Base-by-base conservation (phyloP, 2,113 vertebrate genomes). In the Vulpes ferrilata region DNA sequence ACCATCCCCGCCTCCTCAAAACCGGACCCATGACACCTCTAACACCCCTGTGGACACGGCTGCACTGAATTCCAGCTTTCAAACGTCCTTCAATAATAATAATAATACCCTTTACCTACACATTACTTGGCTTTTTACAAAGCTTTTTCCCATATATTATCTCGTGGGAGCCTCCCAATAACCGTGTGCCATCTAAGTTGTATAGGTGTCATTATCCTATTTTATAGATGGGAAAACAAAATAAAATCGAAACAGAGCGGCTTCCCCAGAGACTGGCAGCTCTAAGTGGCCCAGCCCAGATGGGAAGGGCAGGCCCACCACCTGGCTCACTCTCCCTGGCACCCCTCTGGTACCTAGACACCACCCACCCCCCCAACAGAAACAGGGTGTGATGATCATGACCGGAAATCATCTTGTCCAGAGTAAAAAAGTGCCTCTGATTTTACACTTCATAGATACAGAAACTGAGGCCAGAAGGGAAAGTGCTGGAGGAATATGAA, bases 221-320 rank as follows among this genome's bases (percentile, higher is more conserved):
- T 94, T 98, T 85, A 96, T 59, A 86, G 94, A 67, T 19, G 53
- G 76, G 57, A 88, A 88, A 82, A 64, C 25, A 81, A 93, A 79
- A 64, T 60, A 43, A 84, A 95, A 78, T 1, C 0, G 55, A 82
- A 59, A 38, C 62, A 19, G 15, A 79, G 57, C 6, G 35, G 35
- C 84, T 93, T 86, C 35, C 23, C 32, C 22, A 1, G 16, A 32
- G 12, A 67, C 83, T 43, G 71, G 11, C n/a, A 73, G 69, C 59
- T 53, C 67, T 35, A 84, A 62, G 32, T 16, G 43, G 23, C 81
- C 25, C 20, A 94, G 51, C 23, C 59, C 35, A 55, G 38, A 7
- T 1, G 16, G n/a, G 43, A 67, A 81, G 35, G 35, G 2, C 16
- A 6, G 62, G 30, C 12, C 35, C 5, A 1, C 4, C 5, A 13